Base-by-base conservation (phyloP, 1,140 invertebrate species). In the Nephotettix cincticeps region DNA sequence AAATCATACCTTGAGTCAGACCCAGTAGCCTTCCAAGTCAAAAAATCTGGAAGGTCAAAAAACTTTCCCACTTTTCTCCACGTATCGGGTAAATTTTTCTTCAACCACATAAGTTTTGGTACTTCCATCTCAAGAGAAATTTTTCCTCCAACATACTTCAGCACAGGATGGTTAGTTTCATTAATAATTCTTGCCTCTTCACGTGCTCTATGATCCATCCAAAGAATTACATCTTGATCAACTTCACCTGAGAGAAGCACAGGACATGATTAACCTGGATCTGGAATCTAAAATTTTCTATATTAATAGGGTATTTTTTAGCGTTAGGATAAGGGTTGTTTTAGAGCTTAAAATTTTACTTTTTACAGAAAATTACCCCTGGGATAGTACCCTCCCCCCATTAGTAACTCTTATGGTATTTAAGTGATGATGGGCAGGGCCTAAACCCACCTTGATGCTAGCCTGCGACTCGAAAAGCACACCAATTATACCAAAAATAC, bases 91-190 rank as follows among this genome's bases (percentile, higher is more conserved):
- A 95, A 77, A 84, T 96, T 88, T 78, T 86, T 88, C 77, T 98
- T 98, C 0, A 99, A 78, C 97, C 97, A 99, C 0, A 98, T 79
- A n/a, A 99, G 80, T 83, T 99, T 99, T 0, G 96, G 95, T 30
- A 92, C 90, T 84, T 98, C 88, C 96, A 98, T 98, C 85, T 99
- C 96, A 4, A 95, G 83, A 0, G 95, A 98, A 9, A 98, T 90
- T 80, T 89, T 91, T 0, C 95, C 95, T 9, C 97, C 97, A 6
- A 96, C 93, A 83, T 91, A 94, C 72, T 91, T 86, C 0, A 99
- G 83, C 11, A 96, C 87, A 25, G 86, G 77, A 83, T 98, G 91
- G 19, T 87, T 82, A 0, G 86, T 88, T 29, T 82, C 83, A 79
- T 97, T 98, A 14, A 99, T 97, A 21, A 87, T 82, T 19, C 89